Evolutionary conservation across 1,140 invertebrate species (phyloP).

Genomic region (Tyrophagus putrescentiae): DNA sequence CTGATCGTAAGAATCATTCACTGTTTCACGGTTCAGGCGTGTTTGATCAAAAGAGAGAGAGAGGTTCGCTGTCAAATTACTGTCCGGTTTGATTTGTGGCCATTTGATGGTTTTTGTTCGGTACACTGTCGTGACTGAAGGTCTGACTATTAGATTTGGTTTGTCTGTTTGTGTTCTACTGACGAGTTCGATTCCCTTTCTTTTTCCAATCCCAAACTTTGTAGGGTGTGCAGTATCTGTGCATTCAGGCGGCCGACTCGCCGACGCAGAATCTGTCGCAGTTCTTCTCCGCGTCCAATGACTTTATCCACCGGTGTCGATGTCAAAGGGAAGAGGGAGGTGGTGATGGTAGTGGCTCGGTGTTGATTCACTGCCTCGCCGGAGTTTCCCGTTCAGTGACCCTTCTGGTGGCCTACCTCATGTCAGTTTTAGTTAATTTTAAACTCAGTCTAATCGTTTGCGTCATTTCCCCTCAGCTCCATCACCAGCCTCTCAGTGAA

Average conservation of each 20-base stretch:
- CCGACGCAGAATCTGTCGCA: conserved; percentile 81
- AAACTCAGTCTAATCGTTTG: background rate
- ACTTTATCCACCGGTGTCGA: conserved; percentile 83
- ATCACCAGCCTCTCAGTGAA: conserved; percentile 78
- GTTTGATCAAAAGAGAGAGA: too few relatives aligned
- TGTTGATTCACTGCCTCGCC: conserved; percentile 50
- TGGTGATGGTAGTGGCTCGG: background rate
- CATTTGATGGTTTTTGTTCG: too few relatives aligned
- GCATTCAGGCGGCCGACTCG: conserved; percentile 78
- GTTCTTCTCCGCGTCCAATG: conserved; percentile 81
- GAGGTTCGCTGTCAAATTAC: too few relatives aligned
- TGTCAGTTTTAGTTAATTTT: conserved; percentile 40
- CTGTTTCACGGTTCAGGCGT: too few relatives aligned
- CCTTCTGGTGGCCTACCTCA: conserved; percentile 81
- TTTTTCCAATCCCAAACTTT: too few relatives aligned
- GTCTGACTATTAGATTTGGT: too few relatives aligned
- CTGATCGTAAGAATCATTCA: too few relatives aligned
- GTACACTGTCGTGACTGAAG: too few relatives aligned
- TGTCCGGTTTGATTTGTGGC: too few relatives aligned
- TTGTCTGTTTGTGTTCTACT: too few relatives aligned
- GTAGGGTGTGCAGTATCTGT: conserved; percentile 60
- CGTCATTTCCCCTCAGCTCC: conserved; percentile 29
- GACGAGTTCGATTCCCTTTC: too few relatives aligned
- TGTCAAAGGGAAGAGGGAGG: conserved; percentile 32
- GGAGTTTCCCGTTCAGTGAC: conserved; percentile 92